Percentiles rank a stretch among this genome's conserved stretches.
Conservation (phyloP, 2,888 invertebrate species). For the Aspidiotus rigidus region DNA sequence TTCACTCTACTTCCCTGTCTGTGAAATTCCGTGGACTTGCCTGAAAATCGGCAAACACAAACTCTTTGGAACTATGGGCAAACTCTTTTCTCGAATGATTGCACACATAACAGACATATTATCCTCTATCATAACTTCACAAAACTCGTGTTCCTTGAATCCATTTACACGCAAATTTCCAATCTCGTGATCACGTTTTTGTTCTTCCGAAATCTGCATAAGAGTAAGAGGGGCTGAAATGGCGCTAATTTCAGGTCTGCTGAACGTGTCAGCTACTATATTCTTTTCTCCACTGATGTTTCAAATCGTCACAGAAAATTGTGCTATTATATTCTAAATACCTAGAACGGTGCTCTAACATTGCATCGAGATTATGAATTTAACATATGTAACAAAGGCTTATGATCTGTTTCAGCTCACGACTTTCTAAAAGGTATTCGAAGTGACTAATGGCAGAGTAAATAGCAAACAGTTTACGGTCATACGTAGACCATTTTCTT, state of each 20-base stretch:
- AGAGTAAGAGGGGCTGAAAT: not conserved
- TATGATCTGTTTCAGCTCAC: not conserved
- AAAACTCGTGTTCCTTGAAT: not conserved
- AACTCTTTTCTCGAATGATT: not conserved
- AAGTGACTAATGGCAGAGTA: not conserved
- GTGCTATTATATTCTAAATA: not conserved
- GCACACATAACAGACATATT: not conserved
- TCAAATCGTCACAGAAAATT: not conserved
- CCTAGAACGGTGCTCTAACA: not conserved
- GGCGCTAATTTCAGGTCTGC: not conserved
- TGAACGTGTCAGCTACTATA: not conserved
- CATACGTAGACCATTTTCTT: not conserved
- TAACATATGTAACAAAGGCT: not conserved
- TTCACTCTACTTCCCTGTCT: not conserved
- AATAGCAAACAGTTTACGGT: not conserved
- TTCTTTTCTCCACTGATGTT: not conserved
- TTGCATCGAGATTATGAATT: not conserved
- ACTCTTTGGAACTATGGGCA: not conserved
- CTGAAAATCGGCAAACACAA: not conserved
- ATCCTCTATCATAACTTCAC: not conserved
- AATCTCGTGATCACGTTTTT: not conserved
- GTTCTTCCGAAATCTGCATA: not conserved
- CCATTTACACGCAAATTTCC: not conserved
- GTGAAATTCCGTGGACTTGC: not conserved
- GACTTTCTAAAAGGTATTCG: not conserved